Evolutionary conservation across 1,140 invertebrate species (phyloP).

Genomic region (Sipha flava): DNA sequence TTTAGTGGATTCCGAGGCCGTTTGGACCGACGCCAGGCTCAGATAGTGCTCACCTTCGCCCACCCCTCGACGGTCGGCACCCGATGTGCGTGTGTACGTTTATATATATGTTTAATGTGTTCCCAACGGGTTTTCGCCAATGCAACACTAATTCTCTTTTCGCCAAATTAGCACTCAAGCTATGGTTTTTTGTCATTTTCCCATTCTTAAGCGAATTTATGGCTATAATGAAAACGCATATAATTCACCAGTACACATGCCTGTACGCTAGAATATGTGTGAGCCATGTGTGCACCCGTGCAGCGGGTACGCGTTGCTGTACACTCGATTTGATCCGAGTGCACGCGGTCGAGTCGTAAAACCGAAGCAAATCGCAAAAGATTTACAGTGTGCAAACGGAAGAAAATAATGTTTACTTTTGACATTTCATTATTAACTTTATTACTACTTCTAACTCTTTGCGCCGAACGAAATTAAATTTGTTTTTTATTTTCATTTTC

Average conservation of each 20-base stretch:
- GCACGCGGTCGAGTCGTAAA: not conserved
- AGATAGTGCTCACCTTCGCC: not conserved
- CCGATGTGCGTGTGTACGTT: too few relatives aligned
- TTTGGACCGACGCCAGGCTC: not conserved
- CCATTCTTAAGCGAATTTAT: conserved; percentile 2
- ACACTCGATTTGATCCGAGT: not conserved
- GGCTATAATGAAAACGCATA: not conserved
- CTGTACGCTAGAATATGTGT: not conserved
- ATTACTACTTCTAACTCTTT: too few relatives aligned
- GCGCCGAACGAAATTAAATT: not conserved
- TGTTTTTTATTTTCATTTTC: too few relatives aligned
- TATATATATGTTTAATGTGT: not conserved
- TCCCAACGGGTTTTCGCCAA: conserved; percentile 13
- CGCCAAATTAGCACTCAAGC: conserved; percentile 25
- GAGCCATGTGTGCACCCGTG: not conserved
- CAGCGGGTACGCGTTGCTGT: too few relatives aligned
- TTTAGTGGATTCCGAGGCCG: not conserved
- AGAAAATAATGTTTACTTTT: not conserved
- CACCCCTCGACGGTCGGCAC: too few relatives aligned
- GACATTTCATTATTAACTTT: not conserved
- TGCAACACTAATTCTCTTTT: conserved; percentile 19
- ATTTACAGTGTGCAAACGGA: not conserved
- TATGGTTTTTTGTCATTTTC: not conserved
- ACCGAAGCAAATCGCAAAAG: not conserved
- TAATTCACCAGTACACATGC: not conserved